Evolutionary conservation across 2,888 invertebrate genomes (phyloP).

Genomic region (Anarsia innoxiella): DNA sequence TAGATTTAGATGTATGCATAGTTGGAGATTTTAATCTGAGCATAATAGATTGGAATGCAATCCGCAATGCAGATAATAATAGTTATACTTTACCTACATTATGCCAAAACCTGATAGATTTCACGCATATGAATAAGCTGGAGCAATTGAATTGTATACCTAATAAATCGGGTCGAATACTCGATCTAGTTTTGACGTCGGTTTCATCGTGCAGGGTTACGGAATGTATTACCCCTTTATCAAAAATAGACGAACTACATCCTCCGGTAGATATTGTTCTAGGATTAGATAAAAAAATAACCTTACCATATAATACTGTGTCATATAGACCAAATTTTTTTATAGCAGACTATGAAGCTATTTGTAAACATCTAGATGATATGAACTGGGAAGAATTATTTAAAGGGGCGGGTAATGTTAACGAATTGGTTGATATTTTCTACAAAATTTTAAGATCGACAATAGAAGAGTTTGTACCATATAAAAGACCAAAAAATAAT

Average conservation of each 20-base stretch:
- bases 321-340: background rate
- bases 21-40: slow-evolving; percentile 2
- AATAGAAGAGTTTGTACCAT: background rate
- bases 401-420: background rate
- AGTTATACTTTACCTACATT: background rate
- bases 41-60: background rate
- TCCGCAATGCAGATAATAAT: slow-evolving; percentile 1
- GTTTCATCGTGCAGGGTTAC: background rate
- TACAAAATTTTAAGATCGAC: background rate
- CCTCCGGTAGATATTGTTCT: background rate
- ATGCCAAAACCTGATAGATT: background rate
- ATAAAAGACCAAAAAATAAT: background rate
- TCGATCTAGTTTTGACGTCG: background rate
- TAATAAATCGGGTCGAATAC: background rate
- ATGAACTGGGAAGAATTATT: background rate
- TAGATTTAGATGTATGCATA: background rate
- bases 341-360: background rate
- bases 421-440: background rate
- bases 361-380: background rate
- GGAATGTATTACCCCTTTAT: background rate
- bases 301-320: background rate
- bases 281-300: background rate
- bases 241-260: background rate
- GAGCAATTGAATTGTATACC: background rate
- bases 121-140: background rate